A percentile compares a stretch with the other conserved stretches of the same genome.
These are phyloP conservation scores for Polyploca ridens DNA, from an alignment of 2,888 invertebrate genomes.

Conservation along the genomic window DNA sequence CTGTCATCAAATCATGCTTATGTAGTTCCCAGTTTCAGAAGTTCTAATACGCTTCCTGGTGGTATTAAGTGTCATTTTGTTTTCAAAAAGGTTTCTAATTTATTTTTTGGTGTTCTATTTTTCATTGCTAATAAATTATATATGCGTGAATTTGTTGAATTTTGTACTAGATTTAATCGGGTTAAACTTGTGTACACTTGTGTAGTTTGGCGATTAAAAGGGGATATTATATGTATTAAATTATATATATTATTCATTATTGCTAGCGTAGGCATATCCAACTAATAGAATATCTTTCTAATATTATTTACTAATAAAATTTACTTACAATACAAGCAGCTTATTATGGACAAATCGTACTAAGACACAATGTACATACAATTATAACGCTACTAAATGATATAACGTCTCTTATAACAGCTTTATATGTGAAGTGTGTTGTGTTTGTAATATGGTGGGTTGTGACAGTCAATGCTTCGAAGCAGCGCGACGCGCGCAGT, in stretches of 20 bases:
- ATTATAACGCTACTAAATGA: background rate
- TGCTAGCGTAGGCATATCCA: background rate
- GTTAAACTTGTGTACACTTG: background rate
- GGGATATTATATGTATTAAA: background rate
- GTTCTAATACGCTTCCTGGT: constrained; percentile 27
- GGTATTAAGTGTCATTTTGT: constrained; percentile 52
- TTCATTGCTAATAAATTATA: constrained; percentile 40
- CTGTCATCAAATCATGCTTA: background rate
- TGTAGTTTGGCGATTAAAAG: background rate
- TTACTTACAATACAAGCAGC: constrained; percentile 4
- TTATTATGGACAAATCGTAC: background rate
- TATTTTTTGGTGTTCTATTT: constrained; percentile 43
- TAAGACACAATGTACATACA: background rate
- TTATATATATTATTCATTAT: background rate
- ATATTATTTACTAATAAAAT: background rate
- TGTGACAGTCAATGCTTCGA: constrained; percentile 76
- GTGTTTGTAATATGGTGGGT: constrained; percentile 65
- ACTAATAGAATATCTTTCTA: background rate
- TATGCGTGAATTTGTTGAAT: constrained; percentile 42
- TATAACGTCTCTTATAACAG: constrained; percentile 16
- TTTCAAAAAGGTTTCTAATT: constrained; percentile 35
- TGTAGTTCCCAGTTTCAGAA: background rate
- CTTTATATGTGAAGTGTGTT: constrained; percentile 37
- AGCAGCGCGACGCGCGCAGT: constrained; percentile 58
- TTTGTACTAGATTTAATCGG: constrained; percentile 13